Base-by-base conservation (phyloP, 53 echinoderm and acorn worm genomes). In the Apostichopus leukothele region DNA sequence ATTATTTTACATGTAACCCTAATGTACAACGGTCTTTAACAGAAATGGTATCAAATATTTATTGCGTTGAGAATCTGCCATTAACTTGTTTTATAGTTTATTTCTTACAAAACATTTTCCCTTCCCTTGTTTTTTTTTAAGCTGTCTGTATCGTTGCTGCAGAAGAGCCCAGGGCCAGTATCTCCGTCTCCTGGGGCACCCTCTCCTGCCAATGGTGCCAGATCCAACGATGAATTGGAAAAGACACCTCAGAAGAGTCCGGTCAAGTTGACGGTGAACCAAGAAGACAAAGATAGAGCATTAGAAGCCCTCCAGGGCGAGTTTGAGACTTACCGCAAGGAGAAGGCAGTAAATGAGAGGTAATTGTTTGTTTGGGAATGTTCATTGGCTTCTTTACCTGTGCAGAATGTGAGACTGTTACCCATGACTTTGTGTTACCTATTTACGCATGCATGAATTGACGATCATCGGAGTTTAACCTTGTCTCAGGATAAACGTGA, bases 311-410 rank as follows among this genome's bases (percentile, higher is more conserved):
- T 97, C 10, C 95, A 97, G 86, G 89, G 90, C 25, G 98, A 97
- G 81, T 95, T 95, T 91, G 98, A 93, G 61, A 94, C 94, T 0
- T 97, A 97, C 77, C 89, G 91, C 88, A 95, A 88, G 76, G 98
- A 97, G 86, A 97, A 95, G 79, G 88, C 88, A 20, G 91, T 91
- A 71, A 95, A 95, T 86, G 94, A 93, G 67, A 93, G 77, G 96
- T 96, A 89, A 90, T 39, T 39, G 39, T 39, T 39, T 39, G 39
- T 39, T 39, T 39, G 39, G 39, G 3, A 39, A 39, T 3, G 39
- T 39, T 39, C 39, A 39, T 1, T 39, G 39, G 3, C 39, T 39
- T 39, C 39, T 39, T 39, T 3, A 39, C 3, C 39, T 39, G 3
- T 39, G 39, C 39, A 39, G 3, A 39, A 39, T 39, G 3, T 39